Conservation (phyloP, 2,797 vertebrate species). For the Sebastes trivittatus region DNA sequence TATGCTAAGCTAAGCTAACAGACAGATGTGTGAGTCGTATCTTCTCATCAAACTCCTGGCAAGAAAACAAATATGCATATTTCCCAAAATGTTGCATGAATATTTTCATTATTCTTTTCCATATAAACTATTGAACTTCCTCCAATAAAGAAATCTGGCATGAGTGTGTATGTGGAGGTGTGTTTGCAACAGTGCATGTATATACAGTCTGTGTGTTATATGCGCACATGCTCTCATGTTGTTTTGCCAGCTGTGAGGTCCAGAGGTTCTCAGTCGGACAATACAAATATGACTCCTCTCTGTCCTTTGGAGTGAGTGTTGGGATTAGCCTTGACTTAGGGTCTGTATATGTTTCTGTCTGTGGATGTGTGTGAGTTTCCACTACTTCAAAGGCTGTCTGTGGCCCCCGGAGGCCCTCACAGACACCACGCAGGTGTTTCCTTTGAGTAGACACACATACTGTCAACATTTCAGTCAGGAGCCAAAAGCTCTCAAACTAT, state of each 20-base stretch:
- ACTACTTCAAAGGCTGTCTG: slow-evolving; percentile 63
- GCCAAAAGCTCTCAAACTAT: slow-evolving; percentile 40
- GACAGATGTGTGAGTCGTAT: background rate
- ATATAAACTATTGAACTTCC: background rate
- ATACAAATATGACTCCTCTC: slow-evolving; percentile 14
- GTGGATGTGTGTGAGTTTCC: slow-evolving; percentile 59
- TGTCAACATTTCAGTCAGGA: slow-evolving; percentile 61
- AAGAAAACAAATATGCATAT: background rate
- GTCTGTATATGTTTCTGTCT: slow-evolving; percentile 52
- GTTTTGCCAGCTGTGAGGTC: slow-evolving; percentile 10
- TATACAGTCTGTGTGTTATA: background rate
- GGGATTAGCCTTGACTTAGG: slow-evolving; percentile 5
- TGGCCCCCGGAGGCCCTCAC: slow-evolving; percentile 48
- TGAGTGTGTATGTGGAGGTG: background rate
- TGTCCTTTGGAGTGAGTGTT: slow-evolving; percentile 7
- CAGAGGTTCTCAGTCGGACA: background rate
- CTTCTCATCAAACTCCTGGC: background rate
- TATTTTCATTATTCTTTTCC: background rate
- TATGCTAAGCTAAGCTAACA: background rate
- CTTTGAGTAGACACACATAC: slow-evolving; percentile 53
- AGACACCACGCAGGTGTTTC: slow-evolving; percentile 68
- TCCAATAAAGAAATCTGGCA: background rate
- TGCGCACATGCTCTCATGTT: background rate
- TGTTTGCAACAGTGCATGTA: background rate
- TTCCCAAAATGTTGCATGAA: background rate